Conservation (phyloP, 1,140 invertebrate genomes). For the Ericerus pela region DNA sequence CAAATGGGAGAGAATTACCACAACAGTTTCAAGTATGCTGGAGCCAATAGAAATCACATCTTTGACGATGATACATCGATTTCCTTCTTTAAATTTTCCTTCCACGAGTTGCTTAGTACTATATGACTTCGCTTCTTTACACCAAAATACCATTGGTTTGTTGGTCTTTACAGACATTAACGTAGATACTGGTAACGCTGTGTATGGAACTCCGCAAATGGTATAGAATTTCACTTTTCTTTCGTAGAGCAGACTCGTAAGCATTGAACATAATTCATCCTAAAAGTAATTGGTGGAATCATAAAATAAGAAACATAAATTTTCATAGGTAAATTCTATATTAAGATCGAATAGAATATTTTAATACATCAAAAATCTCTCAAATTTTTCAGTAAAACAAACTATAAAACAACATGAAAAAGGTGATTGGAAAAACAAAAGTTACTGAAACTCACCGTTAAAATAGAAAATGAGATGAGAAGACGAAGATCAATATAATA, state of each 20-base stretch:
- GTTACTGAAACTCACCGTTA: conserved; percentile 51
- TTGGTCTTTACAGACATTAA: conserved; percentile 53
- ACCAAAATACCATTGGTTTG: conserved; percentile 74
- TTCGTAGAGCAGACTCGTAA: conserved; percentile 13
- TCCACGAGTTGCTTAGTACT: conserved; percentile 94
- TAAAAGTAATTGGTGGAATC: background rate
- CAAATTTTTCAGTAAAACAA: too few species aligned
- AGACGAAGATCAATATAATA: conserved; percentile 88
- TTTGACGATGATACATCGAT: conserved; percentile 82
- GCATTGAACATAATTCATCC: background rate
- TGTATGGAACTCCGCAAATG: conserved; percentile 93
- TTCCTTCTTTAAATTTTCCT: conserved; percentile 57
- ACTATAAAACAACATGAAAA: background rate
- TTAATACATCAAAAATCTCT: too few species aligned
- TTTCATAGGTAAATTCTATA: too few species aligned
- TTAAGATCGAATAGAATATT: too few species aligned
- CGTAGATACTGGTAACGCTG: conserved; percentile 85
- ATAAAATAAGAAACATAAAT: background rate
- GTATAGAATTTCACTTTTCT: conserved; percentile 40
- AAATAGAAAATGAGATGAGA: conserved; percentile 71
- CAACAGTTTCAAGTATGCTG: conserved; percentile 81
- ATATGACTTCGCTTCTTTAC: conserved; percentile 84
- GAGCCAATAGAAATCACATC: conserved; percentile 91
- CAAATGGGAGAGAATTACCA: too few species aligned
- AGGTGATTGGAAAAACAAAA: conserved; percentile 8